Evolutionary conservation across 2,113 vertebrate genomes (phyloP), one percentile per base, ranked within the genome.

Genomic region (Mugil cephalus): DNA sequence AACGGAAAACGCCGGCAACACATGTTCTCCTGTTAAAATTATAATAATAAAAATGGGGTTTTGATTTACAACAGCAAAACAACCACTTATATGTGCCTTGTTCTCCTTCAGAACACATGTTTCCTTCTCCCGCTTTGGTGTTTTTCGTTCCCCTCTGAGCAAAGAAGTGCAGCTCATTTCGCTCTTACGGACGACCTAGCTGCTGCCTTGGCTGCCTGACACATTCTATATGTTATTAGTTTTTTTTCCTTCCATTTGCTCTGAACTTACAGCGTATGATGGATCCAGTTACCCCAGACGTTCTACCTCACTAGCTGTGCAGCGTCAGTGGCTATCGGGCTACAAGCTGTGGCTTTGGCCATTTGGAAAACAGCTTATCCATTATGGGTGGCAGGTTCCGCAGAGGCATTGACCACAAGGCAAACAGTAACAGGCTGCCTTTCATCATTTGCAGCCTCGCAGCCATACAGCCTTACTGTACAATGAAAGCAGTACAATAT

Each of bases 311-410:
- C 52, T 75, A 75, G 78, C 51, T 52, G 59, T 45, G 34, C 15
- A 58, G 78, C 9, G 8, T 77, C 73, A 53, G 70, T 21, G 55
- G 73, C 79, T 83, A 63, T 34, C 7, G 24, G 79, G 87, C 82
- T 77, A 54, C 36, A 46, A 83, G 70, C 77, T 80, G 82, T 39
- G 54, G 80, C 66, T 76, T 71, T 1, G 40, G 70, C 75, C 83
- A 74, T 86, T 89, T 88, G 89, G 85, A 86, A 80, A 90, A 88
- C 65, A 90, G 65, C 77, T 86, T 81, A 89, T 87, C 86, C 80
- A 82, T 89, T 85, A 86, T 55, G 66, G 74, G 45, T 82, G 78
- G 69, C 75, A 68, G 78, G 77, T 84, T 86, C 71, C 24, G 69
- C 70, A 74, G 47, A 72, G 74, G 53, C 72, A 66, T 69, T 30